Evolutionary conservation across 2,888 invertebrate species (phyloP).

Genomic region (Thysanoteuthis rhombus): DNA sequence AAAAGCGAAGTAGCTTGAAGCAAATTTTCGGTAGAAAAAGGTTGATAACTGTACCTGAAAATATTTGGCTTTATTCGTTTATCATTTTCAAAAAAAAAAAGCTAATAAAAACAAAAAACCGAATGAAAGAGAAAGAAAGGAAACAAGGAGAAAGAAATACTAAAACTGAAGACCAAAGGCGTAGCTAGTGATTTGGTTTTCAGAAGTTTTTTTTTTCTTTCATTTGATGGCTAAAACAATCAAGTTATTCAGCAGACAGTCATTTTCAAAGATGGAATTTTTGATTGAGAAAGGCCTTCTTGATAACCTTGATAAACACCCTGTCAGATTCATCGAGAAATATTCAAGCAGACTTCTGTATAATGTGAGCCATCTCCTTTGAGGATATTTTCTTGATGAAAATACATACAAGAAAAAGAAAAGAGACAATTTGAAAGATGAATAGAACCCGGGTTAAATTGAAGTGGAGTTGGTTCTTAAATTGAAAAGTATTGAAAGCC

Average conservation of each 20-base stretch:
- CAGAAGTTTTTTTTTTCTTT: no score
- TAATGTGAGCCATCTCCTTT: neutral
- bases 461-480: neutral
- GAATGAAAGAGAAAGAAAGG: no score
- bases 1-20: no score
- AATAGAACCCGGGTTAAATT: neutral
- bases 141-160: no score
- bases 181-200: no score
- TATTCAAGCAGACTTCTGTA: neutral
- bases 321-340: neutral
- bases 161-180: no score
- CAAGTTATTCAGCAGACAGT: neutral
- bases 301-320: neutral
- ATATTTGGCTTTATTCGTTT: no score
- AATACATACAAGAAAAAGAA: neutral
- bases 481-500: neutral
- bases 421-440: neutral
- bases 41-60: no score
- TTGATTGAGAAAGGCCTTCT: neutral
- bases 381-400: neutral
- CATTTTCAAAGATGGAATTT: neutral
- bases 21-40: no score
- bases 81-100: no score
- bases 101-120: no score
- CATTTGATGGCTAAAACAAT: neutral